Conservation (phyloP, 2,888 invertebrate genomes). For the Drosophila colorata region DNA sequence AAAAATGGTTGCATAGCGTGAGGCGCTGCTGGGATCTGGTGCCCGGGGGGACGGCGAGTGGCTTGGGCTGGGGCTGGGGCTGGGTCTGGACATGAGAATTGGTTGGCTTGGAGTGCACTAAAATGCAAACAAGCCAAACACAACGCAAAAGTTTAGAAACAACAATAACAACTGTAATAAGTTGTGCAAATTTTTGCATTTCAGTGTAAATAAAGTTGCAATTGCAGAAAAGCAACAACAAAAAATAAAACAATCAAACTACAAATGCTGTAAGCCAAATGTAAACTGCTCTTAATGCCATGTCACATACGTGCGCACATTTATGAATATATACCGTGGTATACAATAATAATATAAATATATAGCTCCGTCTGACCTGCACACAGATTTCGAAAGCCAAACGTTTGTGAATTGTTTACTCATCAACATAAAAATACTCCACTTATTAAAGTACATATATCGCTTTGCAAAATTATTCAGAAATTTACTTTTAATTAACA, state of each 20-base stretch:
- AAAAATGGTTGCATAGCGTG: constrained; percentile 61
- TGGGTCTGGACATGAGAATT: not conserved
- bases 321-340: constrained; percentile 2
- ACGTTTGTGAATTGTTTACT: not conserved
- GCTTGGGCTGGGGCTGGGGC: too few species aligned
- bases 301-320: constrained; percentile 4
- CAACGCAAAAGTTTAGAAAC: constrained; percentile 72
- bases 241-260: constrained; percentile 29
- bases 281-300: constrained; percentile 38
- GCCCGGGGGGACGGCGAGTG: not conserved
- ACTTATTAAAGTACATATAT: not conserved
- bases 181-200: constrained; percentile 78
- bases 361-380: constrained; percentile 9
- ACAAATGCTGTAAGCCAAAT: constrained; percentile 54
- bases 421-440: not conserved
- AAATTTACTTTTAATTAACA: not conserved
- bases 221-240: constrained; percentile 38
- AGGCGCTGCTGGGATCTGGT: constrained; percentile 46
- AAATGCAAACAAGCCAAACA: constrained; percentile 58
- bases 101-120: constrained; percentile 52
- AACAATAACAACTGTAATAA: constrained; percentile 75
- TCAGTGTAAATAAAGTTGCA: constrained; percentile 76
- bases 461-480: not conserved
- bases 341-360: not conserved
- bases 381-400: not conserved